These are phyloP conservation scores for Margaritifera margaritifera DNA, from an alignment of 2,888 invertebrate genomes.

Conservation along the genomic window DNA sequence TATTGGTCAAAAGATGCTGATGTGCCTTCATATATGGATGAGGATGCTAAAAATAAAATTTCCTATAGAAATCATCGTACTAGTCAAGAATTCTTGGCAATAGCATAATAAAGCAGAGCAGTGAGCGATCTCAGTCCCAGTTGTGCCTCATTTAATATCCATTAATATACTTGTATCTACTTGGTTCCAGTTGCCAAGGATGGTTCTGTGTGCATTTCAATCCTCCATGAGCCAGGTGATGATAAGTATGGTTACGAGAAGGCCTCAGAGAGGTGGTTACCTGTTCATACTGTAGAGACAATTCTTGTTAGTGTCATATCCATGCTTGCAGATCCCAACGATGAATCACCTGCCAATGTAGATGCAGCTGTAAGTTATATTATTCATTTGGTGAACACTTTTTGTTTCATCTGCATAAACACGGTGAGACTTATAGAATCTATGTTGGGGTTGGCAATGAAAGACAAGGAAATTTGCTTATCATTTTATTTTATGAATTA, in stretches of 20 bases:
- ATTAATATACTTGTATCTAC: background rate
- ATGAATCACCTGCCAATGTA: constrained; percentile 99
- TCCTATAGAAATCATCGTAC: no score
- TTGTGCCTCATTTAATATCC: background rate
- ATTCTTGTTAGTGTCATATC: constrained; percentile 99
- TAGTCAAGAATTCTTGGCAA: no score
- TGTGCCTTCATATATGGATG: no score
- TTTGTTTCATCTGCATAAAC: no score
- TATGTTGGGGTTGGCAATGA: no score
- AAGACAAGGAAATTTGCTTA: no score
- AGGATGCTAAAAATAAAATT: no score
- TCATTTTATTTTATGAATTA: no score
- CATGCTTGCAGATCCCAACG: constrained; percentile 99
- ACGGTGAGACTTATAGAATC: no score
- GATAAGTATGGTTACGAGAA: constrained; percentile 99
- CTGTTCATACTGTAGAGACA: constrained; percentile 98
- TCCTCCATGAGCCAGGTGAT: constrained; percentile 98
- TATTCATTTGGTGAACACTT: no score
- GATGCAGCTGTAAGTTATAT: constrained; percentile 92
- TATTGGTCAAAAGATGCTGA: no score
- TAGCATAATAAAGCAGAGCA: background rate
- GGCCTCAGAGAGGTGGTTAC: constrained; percentile 97
- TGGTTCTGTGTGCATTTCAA: constrained; percentile 98
- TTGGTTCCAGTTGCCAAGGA: constrained; percentile 88
- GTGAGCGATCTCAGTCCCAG: background rate